A percentile compares a stretch with the other conserved stretches of the same genome.
Conservation (phyloP, 2,797 vertebrate genomes). For the Gila robusta region DNA sequence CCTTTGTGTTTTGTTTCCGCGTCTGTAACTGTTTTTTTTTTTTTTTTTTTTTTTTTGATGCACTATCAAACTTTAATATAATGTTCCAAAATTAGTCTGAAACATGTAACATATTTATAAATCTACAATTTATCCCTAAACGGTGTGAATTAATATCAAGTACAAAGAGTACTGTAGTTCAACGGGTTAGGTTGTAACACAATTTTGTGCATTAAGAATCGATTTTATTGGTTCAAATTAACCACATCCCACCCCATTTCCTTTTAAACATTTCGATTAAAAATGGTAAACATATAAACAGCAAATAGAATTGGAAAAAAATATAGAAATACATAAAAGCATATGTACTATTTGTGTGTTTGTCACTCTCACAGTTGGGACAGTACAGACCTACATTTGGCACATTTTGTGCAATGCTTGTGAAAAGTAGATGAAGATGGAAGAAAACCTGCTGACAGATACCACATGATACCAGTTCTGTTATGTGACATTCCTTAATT, state of each 20-base stretch:
- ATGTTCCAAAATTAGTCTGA: background rate
- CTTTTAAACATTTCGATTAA: background rate
- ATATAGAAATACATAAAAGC: background rate
- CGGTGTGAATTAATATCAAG: background rate
- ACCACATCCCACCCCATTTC: background rate
- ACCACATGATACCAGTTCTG: background rate
- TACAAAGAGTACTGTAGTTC: background rate
- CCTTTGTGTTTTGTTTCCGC: conserved; percentile 4
- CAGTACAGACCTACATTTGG: background rate
- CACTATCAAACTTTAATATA: background rate
- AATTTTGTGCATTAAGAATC: background rate
- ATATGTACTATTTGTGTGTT: background rate
- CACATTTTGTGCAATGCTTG: background rate
- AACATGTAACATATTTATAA: background rate
- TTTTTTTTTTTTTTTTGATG: background rate
- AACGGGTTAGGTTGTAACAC: background rate
- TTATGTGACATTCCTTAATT: background rate
- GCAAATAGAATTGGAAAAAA: background rate
- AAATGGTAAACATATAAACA: background rate
- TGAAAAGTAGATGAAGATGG: background rate
- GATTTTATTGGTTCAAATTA: background rate
- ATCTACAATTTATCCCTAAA: background rate
- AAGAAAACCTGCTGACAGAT: background rate
- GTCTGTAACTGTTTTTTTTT: background rate
- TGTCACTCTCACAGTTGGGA: background rate